Evolutionary conservation across 2,888 invertebrate genomes (phyloP), one percentile per base, ranked within the genome.

Genomic region (Hydropsyche betteni): DNA sequence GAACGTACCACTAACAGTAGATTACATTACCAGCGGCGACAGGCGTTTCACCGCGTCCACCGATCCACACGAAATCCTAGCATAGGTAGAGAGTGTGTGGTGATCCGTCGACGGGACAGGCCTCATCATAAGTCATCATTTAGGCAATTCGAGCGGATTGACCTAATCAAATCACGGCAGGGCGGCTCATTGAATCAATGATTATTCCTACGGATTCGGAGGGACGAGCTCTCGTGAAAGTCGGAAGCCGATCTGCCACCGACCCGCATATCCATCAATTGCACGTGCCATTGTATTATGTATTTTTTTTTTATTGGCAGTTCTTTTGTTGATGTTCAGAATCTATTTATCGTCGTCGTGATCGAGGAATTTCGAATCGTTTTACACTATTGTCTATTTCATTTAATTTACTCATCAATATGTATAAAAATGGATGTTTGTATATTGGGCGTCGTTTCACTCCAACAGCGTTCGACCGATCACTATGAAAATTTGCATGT

Each of bases 121-220:
- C 14, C 69, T 64, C 69, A 75, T 77, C 75, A 71, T 55, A 53
- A 72, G 61, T 68, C 68, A 72, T 68, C 69, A 75, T 61, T 69
- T 72, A 69, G 74, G 64, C 61, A 12, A 74, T 72, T 73, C 50
- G 68, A 68, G 14, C 55, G 58, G 64, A 73, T 75, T 71, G 64
- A 4, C 61, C 77, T 77, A 71, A 72, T 72, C 72, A 72, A 72
- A 72, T 72, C 72, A 58, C 55, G 38, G 50, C 72, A 55, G 72
- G 44, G 72, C 58, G 44, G 34, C 72, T 72, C 36, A 72, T 72
- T 72, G 72, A 72, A 72, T 72, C 58, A 70, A 52, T 61, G 55
- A 72, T 44, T 44, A 44, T 52, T 58, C 72, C 58, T 58, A 50
- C 14, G 36, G 72, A 58, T 72, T 70, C 53, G 24, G 24, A 51